Base-by-base conservation (phyloP, 2,797 vertebrate genomes). In the Mustela erminea region DNA sequence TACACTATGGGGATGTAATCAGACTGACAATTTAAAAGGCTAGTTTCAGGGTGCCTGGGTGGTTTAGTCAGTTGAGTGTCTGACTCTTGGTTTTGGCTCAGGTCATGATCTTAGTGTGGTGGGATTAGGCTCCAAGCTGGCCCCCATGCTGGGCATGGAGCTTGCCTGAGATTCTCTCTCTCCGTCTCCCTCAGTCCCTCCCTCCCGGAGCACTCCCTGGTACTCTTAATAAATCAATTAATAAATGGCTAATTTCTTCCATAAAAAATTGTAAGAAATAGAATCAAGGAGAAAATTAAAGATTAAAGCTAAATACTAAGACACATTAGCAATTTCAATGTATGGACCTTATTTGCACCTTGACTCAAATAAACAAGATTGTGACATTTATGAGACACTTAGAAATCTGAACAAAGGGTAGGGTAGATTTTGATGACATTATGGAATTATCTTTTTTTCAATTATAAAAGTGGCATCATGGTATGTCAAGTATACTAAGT, bases 251-350 rank as follows among this genome's bases (percentile, higher is more conserved):
- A 56, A 27, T 72, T 90, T 70, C 32, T 90, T 60, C 25, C 46
- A 83, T 78, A 87, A 85, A 74, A 90, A 88, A 93, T 23, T 78
- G 10, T 15, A 56, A 95, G 27, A 64, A 70, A 93, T 84, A 92
- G 41, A 85, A 35, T 15, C 15, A 35, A 35, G 35, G 10, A 14
- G 21, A 25, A 86, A 81, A 93, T 41, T 80, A 89, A 83, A 89
- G 46, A 87, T 64, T 62, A 74, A 96, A 85, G 23, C 54, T 54
- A 93, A 84, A 41, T 43, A 85, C 35, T 83, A 83, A 86, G 38
- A 13, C 54, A 35, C 41, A 52, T 7, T 20, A 93, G 70, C 23
- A 88, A 52, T 88, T 95, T 92, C n/a, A 91, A 75, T 7, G 12
- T 54, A 7, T 29, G 21, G 74, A 81, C 23, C 46, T 90, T 85